A percentile compares a stretch with the other conserved stretches of the same genome.
Conservation (phyloP, 2,797 vertebrate species). For the Vireo griseus region DNA sequence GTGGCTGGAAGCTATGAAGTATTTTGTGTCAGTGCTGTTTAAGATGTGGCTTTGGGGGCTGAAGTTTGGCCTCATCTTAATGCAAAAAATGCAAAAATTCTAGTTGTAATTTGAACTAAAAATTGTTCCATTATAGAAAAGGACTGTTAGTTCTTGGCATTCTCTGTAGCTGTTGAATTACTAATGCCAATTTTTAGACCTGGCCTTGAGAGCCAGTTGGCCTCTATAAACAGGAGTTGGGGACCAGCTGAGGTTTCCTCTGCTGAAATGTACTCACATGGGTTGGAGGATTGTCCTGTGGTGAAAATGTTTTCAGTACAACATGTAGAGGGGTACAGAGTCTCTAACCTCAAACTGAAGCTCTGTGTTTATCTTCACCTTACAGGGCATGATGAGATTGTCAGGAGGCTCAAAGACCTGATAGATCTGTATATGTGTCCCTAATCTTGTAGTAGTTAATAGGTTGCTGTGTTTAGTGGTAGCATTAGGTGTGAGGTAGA, state of each 20-base stretch:
- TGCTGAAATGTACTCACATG: background rate
- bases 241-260: background rate
- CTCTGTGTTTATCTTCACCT: background rate
- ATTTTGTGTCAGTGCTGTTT: fast-evolving
- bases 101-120: background rate
- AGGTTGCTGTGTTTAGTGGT: background rate
- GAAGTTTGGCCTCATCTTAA: background rate
- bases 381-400: background rate
- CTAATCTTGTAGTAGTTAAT: background rate
- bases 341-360: background rate
- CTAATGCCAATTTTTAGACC: background rate
- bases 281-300: background rate
- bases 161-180: background rate
- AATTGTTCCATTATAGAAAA: background rate
- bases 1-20: background rate
- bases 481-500: background rate
- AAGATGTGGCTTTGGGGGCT: background rate
- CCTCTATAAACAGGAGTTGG: background rate
- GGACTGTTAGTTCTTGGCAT: background rate
- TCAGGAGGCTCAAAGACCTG: background rate
- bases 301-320: background rate
- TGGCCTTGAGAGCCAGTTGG: background rate
- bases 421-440: background rate
- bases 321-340: background rate
- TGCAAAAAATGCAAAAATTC: background rate